phyloP scores from a whole-genome alignment of 1,140 invertebrate genomes.

The Aphaenogaster floridana region DNA sequence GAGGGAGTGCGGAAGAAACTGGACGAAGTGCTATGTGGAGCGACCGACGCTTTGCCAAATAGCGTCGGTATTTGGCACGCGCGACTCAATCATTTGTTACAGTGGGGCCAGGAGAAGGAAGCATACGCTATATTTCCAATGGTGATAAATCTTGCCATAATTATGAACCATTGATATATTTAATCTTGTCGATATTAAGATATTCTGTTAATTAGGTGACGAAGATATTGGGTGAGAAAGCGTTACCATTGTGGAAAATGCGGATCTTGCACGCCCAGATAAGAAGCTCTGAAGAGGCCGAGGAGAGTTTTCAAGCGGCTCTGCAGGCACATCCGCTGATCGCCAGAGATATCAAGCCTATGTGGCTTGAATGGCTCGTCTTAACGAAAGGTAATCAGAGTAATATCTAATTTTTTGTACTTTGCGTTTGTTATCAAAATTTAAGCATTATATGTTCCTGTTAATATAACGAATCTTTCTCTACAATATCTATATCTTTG shows the following conservation, averaged over 20 bases:
- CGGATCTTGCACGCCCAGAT: slow-evolving; percentile 85
- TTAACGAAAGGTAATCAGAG: slow-evolving; percentile 81
- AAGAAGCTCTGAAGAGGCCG: slow-evolving; percentile 82
- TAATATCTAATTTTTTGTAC: neutral
- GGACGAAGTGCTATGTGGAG: slow-evolving; percentile 83
- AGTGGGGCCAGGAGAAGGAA: slow-evolving; percentile 78
- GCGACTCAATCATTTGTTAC: slow-evolving; percentile 83
- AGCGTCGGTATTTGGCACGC: slow-evolving; percentile 86
- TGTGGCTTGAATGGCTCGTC: slow-evolving; percentile 86
- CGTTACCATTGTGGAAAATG: slow-evolving; percentile 86
- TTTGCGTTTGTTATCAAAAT: neutral
- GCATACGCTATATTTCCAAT: slow-evolving; percentile 80
- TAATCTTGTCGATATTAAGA: neutral
- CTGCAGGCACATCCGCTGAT: slow-evolving; percentile 81
- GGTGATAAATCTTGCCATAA: slow-evolving; percentile 68
- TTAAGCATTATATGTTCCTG: neutral
- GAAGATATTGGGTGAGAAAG: slow-evolving; percentile 81
- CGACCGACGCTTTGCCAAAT: slow-evolving; percentile 83
- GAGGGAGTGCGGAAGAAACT: slow-evolving; percentile 78
- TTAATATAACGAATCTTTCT: slow-evolving; percentile 20
- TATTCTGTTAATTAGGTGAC: slow-evolving; percentile 77
- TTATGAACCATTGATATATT: neutral
- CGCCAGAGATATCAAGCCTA: slow-evolving; percentile 84
- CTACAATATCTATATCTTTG: slow-evolving; percentile 32
- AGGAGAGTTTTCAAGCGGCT: slow-evolving; percentile 85